Percentiles rank a stretch among this genome's conserved stretches.
These are phyloP conservation scores for Trinorchestia longiramus DNA, from an alignment of 1,140 invertebrate genomes.

Conservation along the genomic window DNA sequence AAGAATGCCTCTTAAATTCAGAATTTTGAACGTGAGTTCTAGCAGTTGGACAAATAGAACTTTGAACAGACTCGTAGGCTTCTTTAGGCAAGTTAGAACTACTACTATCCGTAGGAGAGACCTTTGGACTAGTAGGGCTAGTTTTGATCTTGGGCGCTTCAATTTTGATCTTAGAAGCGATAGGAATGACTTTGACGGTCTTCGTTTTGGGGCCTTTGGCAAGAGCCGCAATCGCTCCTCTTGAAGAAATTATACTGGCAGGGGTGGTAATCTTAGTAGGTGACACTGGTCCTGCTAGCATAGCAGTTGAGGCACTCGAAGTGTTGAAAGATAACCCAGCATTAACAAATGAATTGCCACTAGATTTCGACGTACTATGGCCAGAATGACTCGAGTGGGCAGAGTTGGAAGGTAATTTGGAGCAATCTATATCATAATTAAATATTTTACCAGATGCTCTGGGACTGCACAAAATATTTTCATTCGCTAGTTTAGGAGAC, in stretches of 20 bases:
- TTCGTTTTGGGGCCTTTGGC: not conserved
- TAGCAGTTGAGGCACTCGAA: not conserved
- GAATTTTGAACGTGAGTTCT: not conserved
- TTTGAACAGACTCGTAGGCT: not conserved
- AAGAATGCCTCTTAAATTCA: not conserved
- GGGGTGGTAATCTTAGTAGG: not conserved
- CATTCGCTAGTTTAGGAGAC: not conserved
- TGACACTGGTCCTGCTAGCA: not conserved
- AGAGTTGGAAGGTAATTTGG: not conserved
- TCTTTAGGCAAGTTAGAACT: not conserved
- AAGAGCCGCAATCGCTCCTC: slow-evolving; percentile 24
- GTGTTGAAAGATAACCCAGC: not conserved
- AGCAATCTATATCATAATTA: not conserved
- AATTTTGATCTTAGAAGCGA: slow-evolving; percentile 14
- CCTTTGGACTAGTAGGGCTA: not conserved
- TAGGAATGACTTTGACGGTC: not conserved
- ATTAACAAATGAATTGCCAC: not conserved
- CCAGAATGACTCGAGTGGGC: not conserved
- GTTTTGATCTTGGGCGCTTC: slow-evolving; percentile 24
- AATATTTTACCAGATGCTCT: slow-evolving; percentile 2
- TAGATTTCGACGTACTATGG: not conserved
- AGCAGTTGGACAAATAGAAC: not conserved
- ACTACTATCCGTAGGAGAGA: not conserved
- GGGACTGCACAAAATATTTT: not conserved
- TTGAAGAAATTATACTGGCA: slow-evolving; percentile 33